Conservation (phyloP, 2,888 invertebrate species). For the Metellina segmentata region DNA sequence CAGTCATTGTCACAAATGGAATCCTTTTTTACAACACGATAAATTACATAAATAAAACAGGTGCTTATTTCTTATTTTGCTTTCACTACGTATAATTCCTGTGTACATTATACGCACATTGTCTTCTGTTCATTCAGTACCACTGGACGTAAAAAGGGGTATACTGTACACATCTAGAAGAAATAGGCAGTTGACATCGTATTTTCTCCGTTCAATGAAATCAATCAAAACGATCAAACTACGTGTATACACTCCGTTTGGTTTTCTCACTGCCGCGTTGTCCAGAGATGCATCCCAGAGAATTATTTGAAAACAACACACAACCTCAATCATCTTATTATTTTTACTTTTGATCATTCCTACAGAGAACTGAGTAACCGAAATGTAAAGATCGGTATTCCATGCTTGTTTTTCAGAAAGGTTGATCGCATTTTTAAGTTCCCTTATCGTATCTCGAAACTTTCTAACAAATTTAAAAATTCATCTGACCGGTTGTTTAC, state of each 20-base stretch:
- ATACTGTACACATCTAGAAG: constrained; percentile 73
- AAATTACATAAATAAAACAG: constrained; percentile 63
- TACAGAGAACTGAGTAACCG: too few species aligned
- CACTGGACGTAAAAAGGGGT: constrained; percentile 72
- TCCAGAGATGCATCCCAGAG: constrained; percentile 49
- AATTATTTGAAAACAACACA: constrained; percentile 1
- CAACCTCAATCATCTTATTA: not conserved
- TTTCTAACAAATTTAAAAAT: too few species aligned
- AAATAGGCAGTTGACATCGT: constrained; percentile 67
- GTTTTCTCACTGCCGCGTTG: constrained; percentile 34
- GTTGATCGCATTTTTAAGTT: too few species aligned
- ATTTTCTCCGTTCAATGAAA: constrained; percentile 55
- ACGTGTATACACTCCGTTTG: constrained; percentile 39
- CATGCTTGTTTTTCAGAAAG: too few species aligned
- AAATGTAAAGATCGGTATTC: too few species aligned
- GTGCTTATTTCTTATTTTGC: constrained; percentile 44
- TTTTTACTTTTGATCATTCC: too few species aligned
- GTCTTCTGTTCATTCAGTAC: constrained; percentile 48
- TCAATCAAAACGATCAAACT: constrained; percentile 51
- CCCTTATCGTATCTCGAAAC: too few species aligned
- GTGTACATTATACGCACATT: constrained; percentile 15
- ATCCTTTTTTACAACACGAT: constrained; percentile 60
- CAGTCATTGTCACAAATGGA: constrained; percentile 45
- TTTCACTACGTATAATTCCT: constrained; percentile 29
- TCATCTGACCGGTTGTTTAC: too few species aligned